Evolutionary conservation across 2,888 invertebrate genomes (phyloP), one percentile per base, ranked within the genome.

Genomic region (Cryptus armator): DNA sequence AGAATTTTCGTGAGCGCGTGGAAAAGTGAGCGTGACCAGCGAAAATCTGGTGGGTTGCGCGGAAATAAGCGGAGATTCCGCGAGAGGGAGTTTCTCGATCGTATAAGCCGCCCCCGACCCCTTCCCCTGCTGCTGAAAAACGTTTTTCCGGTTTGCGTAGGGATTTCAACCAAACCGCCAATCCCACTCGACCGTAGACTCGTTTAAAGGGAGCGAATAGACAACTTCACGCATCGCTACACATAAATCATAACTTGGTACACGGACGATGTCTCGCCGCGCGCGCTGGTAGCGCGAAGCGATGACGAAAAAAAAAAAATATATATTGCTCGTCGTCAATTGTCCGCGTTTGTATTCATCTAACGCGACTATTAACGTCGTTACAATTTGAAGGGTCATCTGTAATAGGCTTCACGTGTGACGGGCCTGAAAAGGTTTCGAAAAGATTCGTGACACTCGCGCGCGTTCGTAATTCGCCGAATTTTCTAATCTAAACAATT

Each of bases 401-500:
- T 53, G 43, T 67, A 53, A 66, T 53, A 51, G 64, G 24, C 66
- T 12, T 53, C 24, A 53, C 37, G 37, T 67, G 67, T n/a, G 44
- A 44, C 16, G 68, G 62, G 43, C 59, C 56, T 44, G 19, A 32
- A 67, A 37, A 44, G 24, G n/a, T 59, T 32, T 68, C 32, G 46
- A 46, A 44, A 32, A 29, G 16, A 68, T 44, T 29, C 32, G 48
- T 29, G 68, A 62, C 29, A 62, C 14, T 24, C 56, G 67, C 53
- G 16, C 29, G 56, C 70, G 9, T 37, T 62, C 37, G 62, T 62
- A 48, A 79, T 48, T 37, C 14, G 62, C 12, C 48, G 37, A 62
- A 62, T 71, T 62, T 59, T 71, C 48, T 71, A 79, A 79, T 78
- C 59, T 70, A 59, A 70, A 16, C 62, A 62, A 78, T 78, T 62